Conservation (phyloP, 2,113 vertebrate genomes). For the Corythaixoides concolor region DNA sequence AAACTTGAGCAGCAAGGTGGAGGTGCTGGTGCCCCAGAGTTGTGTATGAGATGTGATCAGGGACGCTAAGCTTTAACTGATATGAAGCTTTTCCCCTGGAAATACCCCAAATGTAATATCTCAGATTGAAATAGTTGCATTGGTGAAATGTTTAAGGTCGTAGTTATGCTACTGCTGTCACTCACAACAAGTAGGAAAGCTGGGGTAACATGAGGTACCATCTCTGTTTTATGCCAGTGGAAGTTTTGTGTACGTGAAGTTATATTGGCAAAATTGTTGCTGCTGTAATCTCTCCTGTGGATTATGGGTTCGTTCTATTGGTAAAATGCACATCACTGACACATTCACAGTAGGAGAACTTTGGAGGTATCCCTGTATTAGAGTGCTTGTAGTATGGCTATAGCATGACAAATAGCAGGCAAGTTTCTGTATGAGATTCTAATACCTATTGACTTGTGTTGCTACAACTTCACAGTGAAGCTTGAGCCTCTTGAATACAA, state of each 20-base stretch:
- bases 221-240: neutral
- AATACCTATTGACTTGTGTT: neutral
- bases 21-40: neutral
- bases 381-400: neutral
- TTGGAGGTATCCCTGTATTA: neutral
- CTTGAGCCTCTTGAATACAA: neutral
- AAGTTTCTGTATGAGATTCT: neutral
- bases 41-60: fast-evolving
- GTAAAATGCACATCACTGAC: neutral
- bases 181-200: neutral
- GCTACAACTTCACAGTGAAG: neutral
- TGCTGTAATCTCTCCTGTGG: neutral
- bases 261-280: neutral
- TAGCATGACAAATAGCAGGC: neutral
- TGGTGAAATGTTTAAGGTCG: neutral
- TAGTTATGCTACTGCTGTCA: neutral
- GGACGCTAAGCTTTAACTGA: neutral
- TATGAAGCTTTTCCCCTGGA: neutral
- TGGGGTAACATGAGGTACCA: neutral
- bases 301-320: neutral
- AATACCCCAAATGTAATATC: neutral
- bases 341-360: neutral
- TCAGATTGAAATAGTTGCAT: neutral
- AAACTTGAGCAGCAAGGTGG: neutral
- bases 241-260: neutral